A percentile compares a stretch with the other conserved stretches of the same genome.
These are phyloP conservation scores for Takifugu bimaculatus DNA, from an alignment of 2,113 vertebrate genomes.

Conservation along the genomic window DNA sequence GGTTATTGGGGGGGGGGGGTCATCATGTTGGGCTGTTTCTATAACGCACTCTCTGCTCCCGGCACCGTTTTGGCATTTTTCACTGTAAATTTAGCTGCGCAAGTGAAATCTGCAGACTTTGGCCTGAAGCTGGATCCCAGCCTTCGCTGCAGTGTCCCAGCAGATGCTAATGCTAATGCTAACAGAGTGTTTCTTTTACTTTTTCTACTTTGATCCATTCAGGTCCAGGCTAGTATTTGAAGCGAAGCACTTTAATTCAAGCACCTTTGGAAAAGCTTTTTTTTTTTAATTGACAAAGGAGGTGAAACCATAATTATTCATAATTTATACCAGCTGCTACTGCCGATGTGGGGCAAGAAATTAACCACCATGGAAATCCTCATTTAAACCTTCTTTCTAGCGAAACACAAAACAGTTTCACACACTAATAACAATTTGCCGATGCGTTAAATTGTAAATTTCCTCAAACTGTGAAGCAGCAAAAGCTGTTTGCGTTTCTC, in stretches of 20 bases:
- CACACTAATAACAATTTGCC: neutral
- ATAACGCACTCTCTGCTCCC: slow-evolving; percentile 10
- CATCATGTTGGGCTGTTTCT: neutral
- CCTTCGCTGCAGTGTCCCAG: slow-evolving; percentile 20
- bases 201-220: too few relatives aligned
- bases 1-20: neutral
- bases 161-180: slow-evolving; percentile 26
- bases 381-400: slow-evolving; percentile 17
- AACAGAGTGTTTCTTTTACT: too few relatives aligned
- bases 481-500: neutral
- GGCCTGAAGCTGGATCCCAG: slow-evolving; percentile 32
- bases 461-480: neutral
- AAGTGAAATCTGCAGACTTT: slow-evolving; percentile 47
- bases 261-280: too few relatives aligned
- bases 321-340: neutral
- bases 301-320: too few relatives aligned
- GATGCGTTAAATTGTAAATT: neutral
- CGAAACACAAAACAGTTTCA: slow-evolving; percentile 11
- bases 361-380: slow-evolving; percentile 1
- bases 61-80: slow-evolving; percentile 18
- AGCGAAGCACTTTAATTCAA: too few relatives aligned
- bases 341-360: neutral
- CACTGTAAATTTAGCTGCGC: slow-evolving; percentile 35
- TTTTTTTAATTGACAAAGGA: too few relatives aligned
- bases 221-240: too few relatives aligned